These are phyloP conservation scores for Leptinotarsa undecemlineata DNA, from an alignment of 1,140 invertebrate genomes.

Conservation along the genomic window DNA sequence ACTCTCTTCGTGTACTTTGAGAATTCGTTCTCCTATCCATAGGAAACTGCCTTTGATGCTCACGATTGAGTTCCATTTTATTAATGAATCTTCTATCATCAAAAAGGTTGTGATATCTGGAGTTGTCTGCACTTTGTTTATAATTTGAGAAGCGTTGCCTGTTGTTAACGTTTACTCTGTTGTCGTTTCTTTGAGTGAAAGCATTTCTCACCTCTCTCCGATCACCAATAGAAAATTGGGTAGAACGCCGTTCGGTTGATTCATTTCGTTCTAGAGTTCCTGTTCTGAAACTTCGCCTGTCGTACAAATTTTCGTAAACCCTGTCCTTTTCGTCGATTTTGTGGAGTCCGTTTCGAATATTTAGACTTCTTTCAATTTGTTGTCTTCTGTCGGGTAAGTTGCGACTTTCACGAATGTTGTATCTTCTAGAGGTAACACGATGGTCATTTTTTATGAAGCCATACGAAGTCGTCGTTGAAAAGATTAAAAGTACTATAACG, in stretches of 20 bases:
- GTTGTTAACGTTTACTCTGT: neutral
- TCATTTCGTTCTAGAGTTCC: conserved; percentile 1
- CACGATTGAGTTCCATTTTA: neutral
- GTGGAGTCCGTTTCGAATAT: neutral
- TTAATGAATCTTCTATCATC: neutral
- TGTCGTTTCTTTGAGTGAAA: neutral
- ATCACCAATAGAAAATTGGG: neutral
- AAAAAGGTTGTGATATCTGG: neutral
- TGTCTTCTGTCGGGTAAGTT: neutral
- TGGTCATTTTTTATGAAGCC: conserved; percentile 10
- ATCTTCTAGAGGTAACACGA: neutral
- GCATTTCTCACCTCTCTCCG: neutral
- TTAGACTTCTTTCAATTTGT: neutral
- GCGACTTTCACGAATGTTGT: neutral
- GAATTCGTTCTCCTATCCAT: neutral
- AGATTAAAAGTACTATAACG: conserved; percentile 21
- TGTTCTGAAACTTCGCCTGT: conserved; percentile 26
- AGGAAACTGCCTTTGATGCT: neutral
- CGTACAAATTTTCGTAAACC: conserved; percentile 19
- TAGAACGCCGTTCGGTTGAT: neutral
- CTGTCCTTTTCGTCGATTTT: conserved; percentile 18
- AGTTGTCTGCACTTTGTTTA: neutral
- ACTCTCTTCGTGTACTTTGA: neutral
- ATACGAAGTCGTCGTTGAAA: conserved; percentile 16
- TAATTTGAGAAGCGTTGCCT: neutral